Evolutionary conservation across 2,888 invertebrate genomes (phyloP), one percentile per base, ranked within the genome.

Genomic region (Plemyria rubiginata): DNA sequence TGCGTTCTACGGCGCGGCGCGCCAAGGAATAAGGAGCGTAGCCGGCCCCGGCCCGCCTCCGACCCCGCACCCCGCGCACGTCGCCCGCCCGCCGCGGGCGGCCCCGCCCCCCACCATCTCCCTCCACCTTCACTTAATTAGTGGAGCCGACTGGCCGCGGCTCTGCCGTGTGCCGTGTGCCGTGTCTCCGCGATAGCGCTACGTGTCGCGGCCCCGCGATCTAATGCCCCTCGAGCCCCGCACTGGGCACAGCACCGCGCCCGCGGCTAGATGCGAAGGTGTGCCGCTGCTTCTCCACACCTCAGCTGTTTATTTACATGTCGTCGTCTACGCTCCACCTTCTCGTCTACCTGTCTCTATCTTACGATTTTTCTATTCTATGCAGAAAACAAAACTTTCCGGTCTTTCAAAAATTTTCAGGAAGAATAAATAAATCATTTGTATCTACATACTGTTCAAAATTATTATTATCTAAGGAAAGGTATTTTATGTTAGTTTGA

Each of bases 101-200:
- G 71, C 61, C 78, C 75, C 74, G 78, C 68, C 77, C 65, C 69
- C 68, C 66, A 63, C 70, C 66, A 65, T 73, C 76, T 75, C 73
- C 79, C 82, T 81, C 82, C 84, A 82, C 85, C 87, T 87, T 83
- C 86, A 86, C 88, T 89, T 88, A 86, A 90, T 90, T 90, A 89
- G 87, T 85, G 77, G 82, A 80, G 80, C 82, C 79, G 80, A 75
- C 74, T 77, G 73, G 71, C 79, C 78, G 71, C 76, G 73, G 70
- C 70, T 65, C 61, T 51, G 63, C 70, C 63, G n/a, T n/a, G n/a
- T n/a, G n/a, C n/a, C n/a, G n/a, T n/a, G n/a, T n/a, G n/a, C n/a
- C n/a, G 56, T 55, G 54, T 51, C 45, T 22, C 54, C 66, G 66
- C 68, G 66, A 66, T 65, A 68, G 60, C 72, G 70, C 69, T 70